phyloP scores from a whole-genome alignment of 2,888 invertebrate genomes.

The Eupithecia pulchellata region DNA sequence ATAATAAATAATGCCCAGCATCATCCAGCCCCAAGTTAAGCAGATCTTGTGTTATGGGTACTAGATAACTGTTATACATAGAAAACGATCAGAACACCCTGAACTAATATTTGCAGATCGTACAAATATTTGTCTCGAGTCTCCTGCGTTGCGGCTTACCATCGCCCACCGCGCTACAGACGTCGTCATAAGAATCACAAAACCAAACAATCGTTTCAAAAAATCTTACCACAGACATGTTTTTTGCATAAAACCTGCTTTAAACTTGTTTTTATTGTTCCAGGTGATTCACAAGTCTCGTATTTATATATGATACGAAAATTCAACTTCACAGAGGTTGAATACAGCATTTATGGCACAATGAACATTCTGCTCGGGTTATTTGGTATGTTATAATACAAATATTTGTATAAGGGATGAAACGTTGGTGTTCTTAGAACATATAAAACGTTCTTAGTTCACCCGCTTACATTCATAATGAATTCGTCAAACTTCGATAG shows the following conservation, averaged over 20 bases:
- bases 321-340: conserved; percentile 78
- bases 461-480: too few species aligned
- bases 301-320: conserved; percentile 79
- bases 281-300: conserved; percentile 82
- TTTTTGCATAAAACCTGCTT: conserved; percentile 18
- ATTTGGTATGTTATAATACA: conserved; percentile 65
- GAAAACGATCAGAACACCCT: too few species aligned
- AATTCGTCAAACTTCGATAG: too few species aligned
- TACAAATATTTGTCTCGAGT: too few species aligned
- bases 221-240: conserved; percentile 3
- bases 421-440: too few species aligned
- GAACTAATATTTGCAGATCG: too few species aligned
- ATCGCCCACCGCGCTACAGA: background rate
- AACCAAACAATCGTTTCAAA: background rate
- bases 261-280: conserved; percentile 40
- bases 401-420: too few species aligned
- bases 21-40: too few species aligned
- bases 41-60: too few species aligned
- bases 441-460: too few species aligned
- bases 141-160: background rate
- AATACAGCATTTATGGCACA: conserved; percentile 79
- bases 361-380: conserved; percentile 78
- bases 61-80: too few species aligned
- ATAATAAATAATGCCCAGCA: too few species aligned
- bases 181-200: background rate